Evolutionary conservation across 2,113 vertebrate genomes (phyloP), one percentile per base, ranked within the genome.

Genomic region (Micronycteris hirsuta): DNA sequence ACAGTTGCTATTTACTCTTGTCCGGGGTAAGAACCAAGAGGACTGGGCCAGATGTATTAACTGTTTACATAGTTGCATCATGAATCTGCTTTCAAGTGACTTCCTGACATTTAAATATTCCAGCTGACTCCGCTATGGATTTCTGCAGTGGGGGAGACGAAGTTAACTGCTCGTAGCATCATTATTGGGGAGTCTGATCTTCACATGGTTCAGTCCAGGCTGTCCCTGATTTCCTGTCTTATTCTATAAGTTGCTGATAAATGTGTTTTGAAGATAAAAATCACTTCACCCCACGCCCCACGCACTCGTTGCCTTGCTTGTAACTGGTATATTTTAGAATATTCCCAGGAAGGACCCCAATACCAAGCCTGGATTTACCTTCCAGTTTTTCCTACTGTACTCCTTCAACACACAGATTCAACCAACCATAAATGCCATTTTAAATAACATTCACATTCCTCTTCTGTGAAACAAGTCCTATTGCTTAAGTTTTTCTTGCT

Each of bases 1-100:
- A 78, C 43, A 73, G 33, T 87, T 89, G 33, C 54, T 95, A 4
- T 65, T 93, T 91, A 90, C n/a, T 93, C 71, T 33, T 78, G 10
- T 86, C 52, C 49, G 7, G 47, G 24, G 12, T 10, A 43, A 90
- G 22, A 92, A 56, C 15, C 28, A 63, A 71, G 89, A 85, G 43
- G 47, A 41, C 38, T 22, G 3, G 47, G 43, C 33, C 81, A 83
- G 81, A 96, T 90, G 49, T 52, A 77, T 89, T 85, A 33, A 45
- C 86, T 96, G 70, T 97, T 97, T 96, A 93, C 90, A 85, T 92
- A 94, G 93, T 83, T 96, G 88, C 28, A 80, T 81, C 89, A 47
- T 81, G 95, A 97, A 56, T 96, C 85, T 94, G 78, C 86, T 96
- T 95, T 94, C 76, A 81, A 92, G 76, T 90, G 89, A 96, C 93